Evolutionary conservation across 2,113 vertebrate genomes (phyloP), one percentile per base, ranked within the genome.

Genomic region (Bagarius yarrelli): DNA sequence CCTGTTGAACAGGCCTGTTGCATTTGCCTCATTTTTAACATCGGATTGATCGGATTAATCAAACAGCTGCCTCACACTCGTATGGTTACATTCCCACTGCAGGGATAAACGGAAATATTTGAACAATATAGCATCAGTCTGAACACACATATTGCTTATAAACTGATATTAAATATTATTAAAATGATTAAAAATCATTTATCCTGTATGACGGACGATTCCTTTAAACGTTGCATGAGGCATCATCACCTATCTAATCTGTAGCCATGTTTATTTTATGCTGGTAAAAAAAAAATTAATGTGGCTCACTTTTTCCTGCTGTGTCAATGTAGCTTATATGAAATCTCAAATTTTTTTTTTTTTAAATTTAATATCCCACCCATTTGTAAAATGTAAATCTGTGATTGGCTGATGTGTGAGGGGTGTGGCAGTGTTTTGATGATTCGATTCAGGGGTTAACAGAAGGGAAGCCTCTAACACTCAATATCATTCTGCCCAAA

Each of bases 371-470:
- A 32, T 25, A 56, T 60, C 56, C 18, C 55, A 30, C n/a, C 32
- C 27, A 13, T 47, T 52, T 30, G 55, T 55, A 30, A 8, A 50
- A 59, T 79, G 67, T 61, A 67, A 15, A 40, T 21, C 56, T 76
- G 9, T 80, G 84, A 76, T 69, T 81, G 80, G 78, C 71, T 32
- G 60, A 60, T 47, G 69, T 53, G 23, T 69, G 80, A 59, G 34
- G 69, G 57, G 67, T 73, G 83, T 76, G 75, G 23, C 73, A 75
- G 78, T 21, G 79, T 81, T 84, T 84, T 83, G 80, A 79, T 75
- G 55, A 32, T 72, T 79, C 76, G 76, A 79, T 82, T 80, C 76
- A 60, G 83, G 83, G 85, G 83, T 86, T 86, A 83, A 47, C 64
- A 83, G 81, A 87, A 83, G 76, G 86, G 83, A 83, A 82, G 76